A percentile compares a stretch with the other conserved stretches of the same genome.
phyloP scores from a whole-genome alignment of 2,797 vertebrate species.

The Lutjanus argentimaculatus region DNA sequence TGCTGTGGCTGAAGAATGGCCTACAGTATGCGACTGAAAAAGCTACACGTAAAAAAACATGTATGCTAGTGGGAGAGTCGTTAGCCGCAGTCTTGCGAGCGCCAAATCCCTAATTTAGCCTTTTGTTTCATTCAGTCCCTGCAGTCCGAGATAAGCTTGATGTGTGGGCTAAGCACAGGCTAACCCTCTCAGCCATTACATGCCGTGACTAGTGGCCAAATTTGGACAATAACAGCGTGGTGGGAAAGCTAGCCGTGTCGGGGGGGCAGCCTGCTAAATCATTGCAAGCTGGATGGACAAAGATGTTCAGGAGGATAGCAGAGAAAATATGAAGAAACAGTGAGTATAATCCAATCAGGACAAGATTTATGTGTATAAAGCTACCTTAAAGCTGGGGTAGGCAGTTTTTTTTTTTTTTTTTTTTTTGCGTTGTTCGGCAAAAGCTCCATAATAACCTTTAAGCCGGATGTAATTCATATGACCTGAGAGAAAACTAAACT shows the following conservation, averaged over 20 bases:
- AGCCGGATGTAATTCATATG: too few species aligned
- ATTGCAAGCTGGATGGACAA: slow-evolving; percentile 17
- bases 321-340: slow-evolving; percentile 5
- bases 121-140: slow-evolving; percentile 71
- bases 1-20: slow-evolving; percentile 13
- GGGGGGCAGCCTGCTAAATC: slow-evolving; percentile 26
- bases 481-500: too few species aligned
- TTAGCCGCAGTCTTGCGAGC: slow-evolving; percentile 44
- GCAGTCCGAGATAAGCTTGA: slow-evolving; percentile 73
- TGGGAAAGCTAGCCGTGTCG: slow-evolving; percentile 29
- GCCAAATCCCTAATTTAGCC: slow-evolving; percentile 68
- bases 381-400: background rate
- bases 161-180: slow-evolving; percentile 61
- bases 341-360: slow-evolving; percentile 24
- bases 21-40: slow-evolving; percentile 25
- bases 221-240: slow-evolving; percentile 51
- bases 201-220: slow-evolving; percentile 52
- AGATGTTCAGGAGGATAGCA: slow-evolving; percentile 27
- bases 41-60: slow-evolving; percentile 26
- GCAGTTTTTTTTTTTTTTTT: background rate
- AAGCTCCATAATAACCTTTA: too few species aligned
- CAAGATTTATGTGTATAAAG: background rate
- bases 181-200: slow-evolving; percentile 68
- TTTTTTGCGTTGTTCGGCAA: too few species aligned
- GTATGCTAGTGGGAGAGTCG: slow-evolving; percentile 39